Base-by-base conservation (phyloP, 1,140 invertebrate genomes). In the Thaumatotibia leucotreta region DNA sequence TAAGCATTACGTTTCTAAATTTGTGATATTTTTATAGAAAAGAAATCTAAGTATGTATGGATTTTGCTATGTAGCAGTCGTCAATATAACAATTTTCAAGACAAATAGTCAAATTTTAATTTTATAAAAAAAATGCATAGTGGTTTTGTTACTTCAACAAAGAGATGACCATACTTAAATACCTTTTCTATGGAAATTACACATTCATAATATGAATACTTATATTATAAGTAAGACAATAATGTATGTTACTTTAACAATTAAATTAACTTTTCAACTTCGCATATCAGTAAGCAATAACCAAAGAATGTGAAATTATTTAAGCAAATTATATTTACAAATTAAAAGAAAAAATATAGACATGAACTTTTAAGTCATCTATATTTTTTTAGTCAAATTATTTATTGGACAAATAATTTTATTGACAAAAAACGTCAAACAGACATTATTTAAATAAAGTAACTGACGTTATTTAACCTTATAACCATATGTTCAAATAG, bases 241-340 rank as follows among this genome's bases (percentile, higher is more conserved):
- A 58, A 58, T 58, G 11, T 31, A 31, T 58, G 14, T 58, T 58
- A 14, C 2, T 58, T 58, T 24, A 27, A 29, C 5, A 17, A 11
- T 58, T 24, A 58, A 58, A 20, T 45, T 45, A 45, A 45, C n/a
- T 45, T 45, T 45, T 24, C 29, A 58, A 58, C 52, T 58, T 58
- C 52, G 52, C 52, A 58, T 58, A 58, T 58, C 52, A 58, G 52
- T 58, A 58, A 29, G 52, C 52, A 58, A 58, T 58, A 58, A 58
- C 52, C 52, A 58, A 27, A 58, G 9, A 27, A 27, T 58, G 14
- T 58, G 39, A 45, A 45, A 45, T 45, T 20, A 45, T 58, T 58
- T 31, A 58, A 58, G 52, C 52, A 27, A 58, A 58, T 58, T 31
- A 58, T 58, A 58, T 58, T 58, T 58, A 58, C 52, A 58, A 5